A percentile compares a stretch with the other conserved stretches of the same genome.
phyloP scores from a whole-genome alignment of 2,888 invertebrate species.

The Kuschelorhynchus macadamiae region DNA sequence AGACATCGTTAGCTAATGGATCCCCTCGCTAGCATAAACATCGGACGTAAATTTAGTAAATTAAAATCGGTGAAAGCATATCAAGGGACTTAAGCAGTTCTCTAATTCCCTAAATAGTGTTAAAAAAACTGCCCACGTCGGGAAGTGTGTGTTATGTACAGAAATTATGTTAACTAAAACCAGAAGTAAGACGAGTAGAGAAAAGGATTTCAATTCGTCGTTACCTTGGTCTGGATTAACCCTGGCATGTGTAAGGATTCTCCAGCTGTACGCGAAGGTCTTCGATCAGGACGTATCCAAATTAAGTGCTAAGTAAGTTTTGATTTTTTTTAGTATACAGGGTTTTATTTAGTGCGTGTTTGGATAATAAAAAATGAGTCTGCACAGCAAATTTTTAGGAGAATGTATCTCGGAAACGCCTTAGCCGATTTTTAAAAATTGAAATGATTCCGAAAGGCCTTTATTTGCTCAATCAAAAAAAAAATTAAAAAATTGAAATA shows the following conservation, averaged over 20 bases:
- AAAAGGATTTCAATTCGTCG: conserved; percentile 52
- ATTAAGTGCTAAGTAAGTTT: conserved; percentile 43
- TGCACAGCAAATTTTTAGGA: too few species aligned
- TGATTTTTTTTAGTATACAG: too few species aligned
- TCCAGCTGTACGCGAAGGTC: conserved; percentile 89
- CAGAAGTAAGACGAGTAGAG: conserved; percentile 47
- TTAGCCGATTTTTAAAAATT: too few species aligned
- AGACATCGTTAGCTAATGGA: conserved; percentile 34
- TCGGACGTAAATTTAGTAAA: conserved; percentile 25
- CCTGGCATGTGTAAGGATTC: conserved; percentile 86
- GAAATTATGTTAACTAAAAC: conserved; percentile 58
- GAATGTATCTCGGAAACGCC: too few species aligned
- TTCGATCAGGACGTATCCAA: conserved; percentile 75
- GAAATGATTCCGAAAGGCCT: too few species aligned
- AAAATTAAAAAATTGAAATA: too few species aligned
- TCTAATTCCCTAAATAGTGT: background rate
- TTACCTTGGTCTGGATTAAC: conserved; percentile 83
- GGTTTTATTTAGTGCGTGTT: too few species aligned
- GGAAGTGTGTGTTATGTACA: conserved; percentile 23
- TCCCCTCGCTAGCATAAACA: conserved; percentile 7
- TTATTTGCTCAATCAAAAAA: too few species aligned
- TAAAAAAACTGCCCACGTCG: too few species aligned
- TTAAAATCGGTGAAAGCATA: conserved; percentile 25
- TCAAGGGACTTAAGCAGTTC: conserved; percentile 1
- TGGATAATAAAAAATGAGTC: too few species aligned